Base-by-base conservation (phyloP, 2,113 vertebrate species). In the Pavo muticus region DNA sequence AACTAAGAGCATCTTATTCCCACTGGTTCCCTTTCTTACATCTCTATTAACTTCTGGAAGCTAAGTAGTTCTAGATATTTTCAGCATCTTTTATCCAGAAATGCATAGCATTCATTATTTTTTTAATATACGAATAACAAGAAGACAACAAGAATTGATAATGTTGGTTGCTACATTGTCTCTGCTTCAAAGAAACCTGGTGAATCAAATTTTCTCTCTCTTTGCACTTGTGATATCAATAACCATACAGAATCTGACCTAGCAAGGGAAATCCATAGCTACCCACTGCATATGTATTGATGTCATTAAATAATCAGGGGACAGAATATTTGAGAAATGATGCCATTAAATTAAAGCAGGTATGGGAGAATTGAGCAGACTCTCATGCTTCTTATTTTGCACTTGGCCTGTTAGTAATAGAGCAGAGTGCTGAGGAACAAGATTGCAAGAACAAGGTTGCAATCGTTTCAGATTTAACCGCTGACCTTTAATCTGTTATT, bases 401-500 rank as follows among this genome's bases (percentile, higher is more conserved):
- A 10, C 39, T 91, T 94, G 35, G 52, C 76, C 32, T 81, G 64
- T 61, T 76, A 90, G 78, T 76, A 69, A 24, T 20, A 75, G 84
- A 86, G 56, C 19, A 16, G 68, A 54, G 61, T 74, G 68, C 90
- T 69, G 68, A 90, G 84, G 74, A 92, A 93, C 13, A 59, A 95
- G 89, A 96, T 80, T 78, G 92, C 87, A 91, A 70, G 73, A 74
- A 47, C 69, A 61, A 89, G 64, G 30, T 57, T 85, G 37, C 69
- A 71, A 45, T 54, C 89, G 45, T 92, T 97, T 95, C 85, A 73
- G 77, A 48, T 93, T 88, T 90, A 95, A 84, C 84, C 16, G 13
- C 68, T 90, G 88, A 90, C 91, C 94, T 97, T 94, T 91, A 70
- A 65, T 79, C 87, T 85, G 37, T 93, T 95, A 75, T 45, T 76